A percentile compares a stretch with the other conserved stretches of the same genome.
These are phyloP conservation scores for Scaptodrosophila lebanonensis DNA, from an alignment of 1,140 invertebrate species.

Conservation along the genomic window DNA sequence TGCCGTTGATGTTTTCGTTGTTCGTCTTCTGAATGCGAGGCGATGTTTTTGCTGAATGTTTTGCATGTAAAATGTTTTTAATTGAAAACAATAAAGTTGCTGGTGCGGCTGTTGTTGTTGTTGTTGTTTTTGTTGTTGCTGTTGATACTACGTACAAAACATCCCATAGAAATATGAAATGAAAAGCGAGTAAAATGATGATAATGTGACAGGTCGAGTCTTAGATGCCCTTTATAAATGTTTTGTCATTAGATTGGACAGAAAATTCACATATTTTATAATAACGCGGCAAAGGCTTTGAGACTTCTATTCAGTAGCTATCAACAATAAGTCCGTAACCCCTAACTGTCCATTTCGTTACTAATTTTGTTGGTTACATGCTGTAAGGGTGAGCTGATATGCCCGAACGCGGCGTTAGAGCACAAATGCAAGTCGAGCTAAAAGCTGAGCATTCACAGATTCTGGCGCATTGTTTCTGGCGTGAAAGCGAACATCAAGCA, in stretches of 20 bases:
- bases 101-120: slow-evolving; percentile 24
- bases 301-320: no score
- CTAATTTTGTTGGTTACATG: no score
- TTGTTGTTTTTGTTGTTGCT: slow-evolving; percentile 2
- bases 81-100: slow-evolving; percentile 75
- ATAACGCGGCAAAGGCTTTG: no score
- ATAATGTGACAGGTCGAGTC: no score
- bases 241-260: no score
- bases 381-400: no score
- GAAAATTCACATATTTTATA: no score
- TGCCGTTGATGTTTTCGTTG: slow-evolving; percentile 23
- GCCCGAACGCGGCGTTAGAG: neutral
- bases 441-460: slow-evolving; percentile 63
- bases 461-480: slow-evolving; percentile 53
- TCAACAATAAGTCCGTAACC: no score
- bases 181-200: slow-evolving; percentile 15
- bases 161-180: slow-evolving; percentile 40
- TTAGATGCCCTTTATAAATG: no score
- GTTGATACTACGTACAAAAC: slow-evolving; percentile 45
- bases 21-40: slow-evolving; percentile 32
- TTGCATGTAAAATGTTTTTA: slow-evolving; percentile 74
- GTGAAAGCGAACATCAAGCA: slow-evolving; percentile 46
- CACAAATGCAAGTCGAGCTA: slow-evolving; percentile 27
- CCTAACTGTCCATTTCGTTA: no score
- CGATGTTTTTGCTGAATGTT: slow-evolving; percentile 32